A percentile compares a stretch with the other conserved stretches of the same genome.
These are phyloP conservation scores for Liodrosophila aerea DNA, from an alignment of 2,888 invertebrate genomes.

Conservation along the genomic window DNA sequence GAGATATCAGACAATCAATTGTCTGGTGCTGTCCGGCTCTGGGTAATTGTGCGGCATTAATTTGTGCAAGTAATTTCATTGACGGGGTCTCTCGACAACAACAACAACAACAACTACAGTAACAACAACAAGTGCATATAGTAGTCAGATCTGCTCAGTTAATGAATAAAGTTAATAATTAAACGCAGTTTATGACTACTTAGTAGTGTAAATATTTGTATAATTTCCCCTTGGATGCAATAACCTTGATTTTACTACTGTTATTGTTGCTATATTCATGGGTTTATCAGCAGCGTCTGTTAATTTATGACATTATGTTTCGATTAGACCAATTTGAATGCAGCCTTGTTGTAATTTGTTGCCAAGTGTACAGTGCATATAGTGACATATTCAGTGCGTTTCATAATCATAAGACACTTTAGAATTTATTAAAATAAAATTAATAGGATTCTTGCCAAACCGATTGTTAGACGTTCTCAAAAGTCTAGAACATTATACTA, in stretches of 20 bases:
- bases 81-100: conserved; percentile 35
- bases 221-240: conserved; percentile 45
- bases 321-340: conserved; percentile 28
- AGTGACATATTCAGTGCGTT: too few relatives aligned
- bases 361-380: too few relatives aligned
- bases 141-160: conserved; percentile 36
- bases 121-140: not conserved
- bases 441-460: too few relatives aligned
- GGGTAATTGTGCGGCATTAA: conserved; percentile 66
- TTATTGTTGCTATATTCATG: conserved; percentile 17
- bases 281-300: conserved; percentile 49
- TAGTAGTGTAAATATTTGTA: conserved; percentile 60
- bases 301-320: conserved; percentile 41
- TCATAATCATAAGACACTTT: too few relatives aligned
- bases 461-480: too few relatives aligned
- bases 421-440: too few relatives aligned
- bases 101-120: conserved; percentile 13
- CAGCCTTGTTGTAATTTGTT: conserved; percentile 4
- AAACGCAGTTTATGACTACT: conserved; percentile 17
- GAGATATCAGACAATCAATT: conserved; percentile 65
- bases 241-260: conserved; percentile 59
- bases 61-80: conserved; percentile 76
- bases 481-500: too few relatives aligned
- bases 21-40: conserved; percentile 50
- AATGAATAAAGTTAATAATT: conserved; percentile 63